Base-by-base conservation (phyloP, 2,113 vertebrate genomes). In the Thymallus thymallus region DNA sequence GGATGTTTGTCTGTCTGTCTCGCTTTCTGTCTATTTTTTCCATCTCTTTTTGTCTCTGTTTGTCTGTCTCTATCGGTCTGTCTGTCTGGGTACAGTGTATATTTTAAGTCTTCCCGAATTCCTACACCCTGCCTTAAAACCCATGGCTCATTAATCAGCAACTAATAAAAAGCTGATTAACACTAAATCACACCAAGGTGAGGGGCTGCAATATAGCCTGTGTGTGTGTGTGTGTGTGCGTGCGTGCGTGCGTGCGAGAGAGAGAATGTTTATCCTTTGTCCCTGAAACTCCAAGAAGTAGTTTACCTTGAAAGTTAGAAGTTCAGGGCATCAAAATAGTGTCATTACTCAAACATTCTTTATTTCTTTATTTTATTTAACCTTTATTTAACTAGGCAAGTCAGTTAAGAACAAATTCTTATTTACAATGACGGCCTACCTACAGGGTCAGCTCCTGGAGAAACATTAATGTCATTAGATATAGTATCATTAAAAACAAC, bases 131-230 rank as follows among this genome's bases (percentile, higher is more conserved):
- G 24, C 51, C 20, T 20, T 61, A n/a, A 55, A 55, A 55, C 16
- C 70, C 35, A 74, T 68, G 30, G 55, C 32, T 73, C 71, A 72
- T 85, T 77, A 74, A 84, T 86, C 63, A 81, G 58, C 41, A 56
- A 68, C 61, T 61, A 77, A 74, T 80, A 79, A 84, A 85, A 76
- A 68, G 30, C 71, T 68, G 60, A 77, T 85, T 85, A 80, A 64
- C 46, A 71, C 7, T 71, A 68, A 82, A 65, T 79, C 69, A 73
- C 58, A 69, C 61, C 22, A 24, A 68, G 58, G 76, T 68, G 64
- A 73, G 26, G 72, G 30, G 71, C 24, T 18, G 51, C 51, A 14
- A 55, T 41, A 41, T 9, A 41, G 2, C 9, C 35, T 41, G 0
- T 35, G 5, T 32, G 5, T 5, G 5, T 32, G 7, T 35, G 35